Evolutionary conservation across 1,140 invertebrate genomes (phyloP).

Genomic region (Procambarus virginalis): DNA sequence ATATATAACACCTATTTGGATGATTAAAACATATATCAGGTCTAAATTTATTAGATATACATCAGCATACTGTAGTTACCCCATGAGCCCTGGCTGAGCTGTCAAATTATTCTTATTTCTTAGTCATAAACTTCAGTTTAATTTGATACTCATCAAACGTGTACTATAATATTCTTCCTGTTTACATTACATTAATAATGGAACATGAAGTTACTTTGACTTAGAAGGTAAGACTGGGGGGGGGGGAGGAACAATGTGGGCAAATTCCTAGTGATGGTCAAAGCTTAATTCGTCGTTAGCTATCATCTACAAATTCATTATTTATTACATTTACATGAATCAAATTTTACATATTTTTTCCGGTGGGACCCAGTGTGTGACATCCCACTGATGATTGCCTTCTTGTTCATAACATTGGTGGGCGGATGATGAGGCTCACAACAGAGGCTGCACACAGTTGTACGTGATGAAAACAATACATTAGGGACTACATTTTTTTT

Average conservation of each 20-base stretch:
- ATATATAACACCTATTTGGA: too few species aligned
- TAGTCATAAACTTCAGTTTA: background rate
- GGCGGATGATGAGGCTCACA: too few species aligned
- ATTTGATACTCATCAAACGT: background rate
- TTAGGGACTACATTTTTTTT: too few species aligned
- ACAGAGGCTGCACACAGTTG: too few species aligned
- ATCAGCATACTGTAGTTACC: background rate
- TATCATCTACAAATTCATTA: too few species aligned
- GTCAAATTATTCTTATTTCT: background rate
- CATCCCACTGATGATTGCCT: too few species aligned
- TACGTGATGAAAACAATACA: too few species aligned
- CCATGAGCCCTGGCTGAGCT: background rate
- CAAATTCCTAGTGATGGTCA: background rate
- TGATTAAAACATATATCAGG: background rate
- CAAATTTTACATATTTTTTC: too few species aligned
- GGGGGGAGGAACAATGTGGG: background rate
- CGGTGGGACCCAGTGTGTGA: too few species aligned
- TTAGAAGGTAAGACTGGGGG: background rate
- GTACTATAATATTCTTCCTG: background rate
- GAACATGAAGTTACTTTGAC: background rate
- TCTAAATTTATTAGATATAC: background rate
- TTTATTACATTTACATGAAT: too few species aligned
- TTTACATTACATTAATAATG: background rate
- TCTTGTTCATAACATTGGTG: too few species aligned
- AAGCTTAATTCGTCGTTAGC: too few species aligned